These are phyloP conservation scores for Otus sunia DNA, from an alignment of 2,113 vertebrate genomes.

Conservation along the genomic window DNA sequence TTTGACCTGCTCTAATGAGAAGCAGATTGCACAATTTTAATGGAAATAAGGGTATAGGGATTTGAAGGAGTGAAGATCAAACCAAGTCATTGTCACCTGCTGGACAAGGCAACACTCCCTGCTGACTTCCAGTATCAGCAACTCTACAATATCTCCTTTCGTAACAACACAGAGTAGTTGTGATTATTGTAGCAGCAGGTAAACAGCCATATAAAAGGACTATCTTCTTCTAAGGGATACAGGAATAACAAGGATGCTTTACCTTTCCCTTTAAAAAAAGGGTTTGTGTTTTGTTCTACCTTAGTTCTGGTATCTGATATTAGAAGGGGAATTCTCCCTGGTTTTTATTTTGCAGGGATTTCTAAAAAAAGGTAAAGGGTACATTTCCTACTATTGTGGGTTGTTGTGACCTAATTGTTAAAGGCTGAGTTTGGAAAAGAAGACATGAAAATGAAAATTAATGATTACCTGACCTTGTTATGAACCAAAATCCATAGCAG, in stretches of 20 bases:
- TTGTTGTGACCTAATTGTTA: neutral
- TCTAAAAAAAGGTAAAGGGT: neutral
- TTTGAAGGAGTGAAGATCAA: neutral
- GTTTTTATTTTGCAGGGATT: neutral
- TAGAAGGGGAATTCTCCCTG: neutral
- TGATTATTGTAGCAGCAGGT: neutral
- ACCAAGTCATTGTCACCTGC: neutral
- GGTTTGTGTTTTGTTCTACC: neutral
- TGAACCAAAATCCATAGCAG: neutral
- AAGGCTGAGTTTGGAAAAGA: neutral
- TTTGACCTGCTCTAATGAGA: neutral
- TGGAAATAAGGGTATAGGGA: neutral
- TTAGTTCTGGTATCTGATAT: neutral
- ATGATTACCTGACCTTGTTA: neutral
- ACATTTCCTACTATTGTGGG: neutral
- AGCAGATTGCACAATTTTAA: neutral
- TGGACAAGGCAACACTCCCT: neutral
- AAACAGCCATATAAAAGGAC: neutral
- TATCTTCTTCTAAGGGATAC: neutral
- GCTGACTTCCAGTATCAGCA: neutral
- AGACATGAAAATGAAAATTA: neutral
- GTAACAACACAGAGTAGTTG: neutral
- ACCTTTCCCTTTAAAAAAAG: neutral
- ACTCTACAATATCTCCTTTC: neutral
- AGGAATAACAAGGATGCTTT: neutral